Evolutionary conservation across 2,113 vertebrate species (phyloP), one percentile per base, ranked within the genome.

Genomic region (Sturnus vulgaris): DNA sequence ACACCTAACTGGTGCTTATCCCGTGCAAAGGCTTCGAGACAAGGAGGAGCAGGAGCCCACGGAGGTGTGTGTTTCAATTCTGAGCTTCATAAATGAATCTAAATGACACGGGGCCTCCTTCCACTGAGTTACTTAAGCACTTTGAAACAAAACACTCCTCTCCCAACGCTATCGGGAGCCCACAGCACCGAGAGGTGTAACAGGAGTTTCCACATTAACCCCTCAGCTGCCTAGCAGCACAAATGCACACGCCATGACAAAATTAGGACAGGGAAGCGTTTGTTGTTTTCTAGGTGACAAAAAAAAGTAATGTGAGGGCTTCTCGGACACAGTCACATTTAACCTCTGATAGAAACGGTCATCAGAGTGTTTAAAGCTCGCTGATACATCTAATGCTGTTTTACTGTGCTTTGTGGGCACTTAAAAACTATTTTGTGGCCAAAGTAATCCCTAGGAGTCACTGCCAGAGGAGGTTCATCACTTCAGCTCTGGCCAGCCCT

Each of bases 61-160:
- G 15, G 86, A 93, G 56, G 91, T 91, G 65, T 91, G 69, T 46
- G 86, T 92, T 96, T 95, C 91, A 92, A 3, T 4, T 40, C 68
- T 63, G 60, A 46, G 57, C 76, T 77, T 50, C 30, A 63, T 24
- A 86, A 91, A 75, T 44, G 25, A 90, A 93, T 87, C 73, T 71
- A 71, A 92, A 91, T 82, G 44, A 49, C 56, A 42, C 1, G 4
- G 80, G 57, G 80, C 88, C 77, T 75, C 86, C 88, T 86, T 93
- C 72, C 55, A 55, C 82, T 27, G 19, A 65, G 82, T 88, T 70
- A 94, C 88, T 88, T 86, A 94, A 90, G 91, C 31, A 37, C 91
- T 80, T 56, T 84, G 95, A 97, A 97, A 97, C 70, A 87, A 69
- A 96, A 95, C 84, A 71, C 95, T 65, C 37, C 55, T 42, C 25